These are phyloP conservation scores for Dufourea novaeangliae DNA, from an alignment of 1,140 invertebrate genomes.

Conservation along the genomic window DNA sequence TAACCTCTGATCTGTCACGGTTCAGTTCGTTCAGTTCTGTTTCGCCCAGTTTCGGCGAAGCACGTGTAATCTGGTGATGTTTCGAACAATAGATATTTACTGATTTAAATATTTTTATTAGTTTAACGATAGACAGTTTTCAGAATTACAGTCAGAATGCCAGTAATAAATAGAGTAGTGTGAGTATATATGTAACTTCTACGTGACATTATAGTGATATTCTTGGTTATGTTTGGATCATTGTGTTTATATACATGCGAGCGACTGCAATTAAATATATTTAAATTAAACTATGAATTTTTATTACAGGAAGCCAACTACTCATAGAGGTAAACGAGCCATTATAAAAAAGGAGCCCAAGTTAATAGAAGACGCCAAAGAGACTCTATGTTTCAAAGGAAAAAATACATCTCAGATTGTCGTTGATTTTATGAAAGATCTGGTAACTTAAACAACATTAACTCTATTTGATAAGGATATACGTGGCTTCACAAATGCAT, in stretches of 20 bases:
- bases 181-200: slow-evolving; percentile 76
- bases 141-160: slow-evolving; percentile 61
- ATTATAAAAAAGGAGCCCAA: slow-evolving; percentile 92
- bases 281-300: slow-evolving; percentile 2
- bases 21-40: too few relatives aligned
- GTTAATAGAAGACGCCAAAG: slow-evolving; percentile 93
- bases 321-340: slow-evolving; percentile 92
- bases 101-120: neutral
- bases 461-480: neutral
- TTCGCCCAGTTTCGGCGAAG: neutral
- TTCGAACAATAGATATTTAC: neutral
- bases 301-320: slow-evolving; percentile 90
- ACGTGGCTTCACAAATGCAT: neutral
- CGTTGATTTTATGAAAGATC: slow-evolving; percentile 91
- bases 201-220: neutral
- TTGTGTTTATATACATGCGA: neutral
- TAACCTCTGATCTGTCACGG: too few relatives aligned
- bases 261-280: slow-evolving; percentile 16
- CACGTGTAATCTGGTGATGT: neutral
- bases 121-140: neutral
- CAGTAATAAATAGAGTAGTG: slow-evolving; percentile 79
- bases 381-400: slow-evolving; percentile 92
- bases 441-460: slow-evolving; percentile 83
- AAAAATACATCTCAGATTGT: slow-evolving; percentile 90
- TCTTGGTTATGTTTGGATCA: neutral